Base-by-base conservation (phyloP, 2,888 invertebrate genomes). In the Xestia xanthographa region DNA sequence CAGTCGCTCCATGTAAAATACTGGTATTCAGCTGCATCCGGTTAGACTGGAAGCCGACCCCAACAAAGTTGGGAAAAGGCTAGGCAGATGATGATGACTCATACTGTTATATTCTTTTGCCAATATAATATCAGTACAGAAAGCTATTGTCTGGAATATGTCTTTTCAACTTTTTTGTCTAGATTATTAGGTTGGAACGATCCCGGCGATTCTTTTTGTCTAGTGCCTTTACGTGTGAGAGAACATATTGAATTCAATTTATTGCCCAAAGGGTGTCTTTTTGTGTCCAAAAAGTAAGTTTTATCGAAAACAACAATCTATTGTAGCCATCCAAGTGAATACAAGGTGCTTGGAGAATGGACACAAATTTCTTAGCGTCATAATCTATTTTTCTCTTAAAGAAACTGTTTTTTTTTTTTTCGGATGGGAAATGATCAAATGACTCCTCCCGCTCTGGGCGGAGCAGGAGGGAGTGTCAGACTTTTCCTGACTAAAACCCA, bases 221-320 rank as follows among this genome's bases (percentile, higher is more conserved):
- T 83, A 71, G 29, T 41, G 41, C 65, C 45, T 48, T 53, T 66
- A 41, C 58, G 26, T 38, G 22, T 50, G 58, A 69, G 48, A 26
- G 48, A 75, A 74, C 53, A 75, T 69, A 62, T 82, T 66, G 69
- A 66, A 80, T 60, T 29, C 56, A 82, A 69, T 76, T 53, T 76
- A 76, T 82, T 66, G 41, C 53, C 62, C 9, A 82, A 82, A 65
- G 67, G 22, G 66, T 60, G 50, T 48, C 14, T 8, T 77, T 62
- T 66, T 26, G 26, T 43, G 9, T 20, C 8, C 22, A 45, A 34
- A 29, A 65, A 45, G 5, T 68, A 58, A 45, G 11, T 77, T 53
- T 43, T 66, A 66, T 77, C 6, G 29, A 50, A 22, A 48, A 77
- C 29, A 69, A 50, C 17, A 34, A 48, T 77, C 11, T 14, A 48